Conservation (phyloP, 2,113 vertebrate species). For the Lasiurus borealis region DNA sequence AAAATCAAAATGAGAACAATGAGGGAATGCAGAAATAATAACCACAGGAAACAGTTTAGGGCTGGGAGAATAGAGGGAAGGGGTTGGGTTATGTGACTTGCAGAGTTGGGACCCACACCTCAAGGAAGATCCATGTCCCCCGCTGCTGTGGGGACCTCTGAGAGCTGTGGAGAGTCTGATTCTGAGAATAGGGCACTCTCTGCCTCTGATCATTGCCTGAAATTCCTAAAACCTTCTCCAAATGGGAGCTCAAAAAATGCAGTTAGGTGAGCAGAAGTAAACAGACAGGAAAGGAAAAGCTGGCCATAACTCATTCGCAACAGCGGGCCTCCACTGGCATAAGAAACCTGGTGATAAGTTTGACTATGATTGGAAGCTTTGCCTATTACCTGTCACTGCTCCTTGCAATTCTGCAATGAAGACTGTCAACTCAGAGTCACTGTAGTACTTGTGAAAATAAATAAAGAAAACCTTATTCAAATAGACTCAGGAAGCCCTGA, state of each 20-base stretch:
- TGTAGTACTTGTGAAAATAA: not conserved
- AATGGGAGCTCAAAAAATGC: not conserved
- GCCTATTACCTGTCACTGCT: not conserved
- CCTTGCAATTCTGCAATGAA: not conserved
- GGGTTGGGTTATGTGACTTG: too few relatives aligned
- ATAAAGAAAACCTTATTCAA: not conserved
- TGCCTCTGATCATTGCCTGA: not conserved
- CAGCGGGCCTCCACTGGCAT: not conserved
- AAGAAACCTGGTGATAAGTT: not conserved
- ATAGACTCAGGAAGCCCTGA: not conserved
- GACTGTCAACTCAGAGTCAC: not conserved
- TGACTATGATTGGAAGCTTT: not conserved
- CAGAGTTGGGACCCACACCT: not conserved
- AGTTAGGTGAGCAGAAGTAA: not conserved
- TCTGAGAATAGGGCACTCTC: not conserved
- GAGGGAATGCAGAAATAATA: not conserved
- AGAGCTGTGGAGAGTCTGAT: not conserved
- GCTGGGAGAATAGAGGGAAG: not conserved
- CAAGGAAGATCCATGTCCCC: not conserved
- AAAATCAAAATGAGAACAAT: not conserved
- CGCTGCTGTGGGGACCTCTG: not conserved
- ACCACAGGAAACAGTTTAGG: not conserved
- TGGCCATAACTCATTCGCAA: not conserved
- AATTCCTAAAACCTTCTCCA: not conserved
- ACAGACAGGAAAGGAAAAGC: not conserved